phyloP scores from a whole-genome alignment of 2,797 vertebrate species.

The Echeneis naucrates region DNA sequence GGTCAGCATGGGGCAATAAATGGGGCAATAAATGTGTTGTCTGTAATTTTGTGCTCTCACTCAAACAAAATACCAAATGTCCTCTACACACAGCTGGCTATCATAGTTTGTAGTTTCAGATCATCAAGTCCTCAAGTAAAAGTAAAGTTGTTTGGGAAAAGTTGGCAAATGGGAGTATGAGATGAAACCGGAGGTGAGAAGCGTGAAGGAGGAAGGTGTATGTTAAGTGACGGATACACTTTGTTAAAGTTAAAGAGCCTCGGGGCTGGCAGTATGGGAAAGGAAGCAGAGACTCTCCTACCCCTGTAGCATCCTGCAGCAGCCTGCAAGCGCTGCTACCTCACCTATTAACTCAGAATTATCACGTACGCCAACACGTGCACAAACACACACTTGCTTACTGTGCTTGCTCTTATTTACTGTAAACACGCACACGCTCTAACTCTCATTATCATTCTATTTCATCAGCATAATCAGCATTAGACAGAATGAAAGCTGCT shows the following conservation, averaged over 20 bases:
- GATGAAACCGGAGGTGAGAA: constrained; percentile 47
- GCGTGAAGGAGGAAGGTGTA: constrained; percentile 22
- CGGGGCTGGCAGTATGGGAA: constrained; percentile 45
- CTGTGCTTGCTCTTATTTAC: constrained; percentile 48
- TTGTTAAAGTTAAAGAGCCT: constrained; percentile 49
- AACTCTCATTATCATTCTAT: constrained; percentile 63
- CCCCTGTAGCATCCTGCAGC: constrained; percentile 64
- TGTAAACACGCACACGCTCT: constrained; percentile 46
- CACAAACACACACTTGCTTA: constrained; percentile 5
- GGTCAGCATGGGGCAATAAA: too few species aligned
- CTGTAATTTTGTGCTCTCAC: too few species aligned
- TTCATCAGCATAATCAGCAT: constrained; percentile 76
- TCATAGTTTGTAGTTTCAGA: background rate
- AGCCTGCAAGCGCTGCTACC: constrained; percentile 67
- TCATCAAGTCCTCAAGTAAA: constrained; percentile 7
- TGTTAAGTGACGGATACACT: constrained; percentile 17
- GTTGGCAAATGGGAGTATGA: constrained; percentile 48
- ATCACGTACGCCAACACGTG: background rate
- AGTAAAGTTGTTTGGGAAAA: constrained; percentile 57
- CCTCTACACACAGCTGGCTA: background rate
- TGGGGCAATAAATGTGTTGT: too few species aligned
- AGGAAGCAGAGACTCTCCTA: constrained; percentile 62
- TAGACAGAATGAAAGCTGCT: constrained; percentile 69
- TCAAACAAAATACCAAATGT: background rate
- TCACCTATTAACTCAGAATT: constrained; percentile 49